Evolutionary conservation across 1,140 invertebrate genomes (phyloP), one percentile per base, ranked within the genome.

Genomic region (Neodiprion lecontei): DNA sequence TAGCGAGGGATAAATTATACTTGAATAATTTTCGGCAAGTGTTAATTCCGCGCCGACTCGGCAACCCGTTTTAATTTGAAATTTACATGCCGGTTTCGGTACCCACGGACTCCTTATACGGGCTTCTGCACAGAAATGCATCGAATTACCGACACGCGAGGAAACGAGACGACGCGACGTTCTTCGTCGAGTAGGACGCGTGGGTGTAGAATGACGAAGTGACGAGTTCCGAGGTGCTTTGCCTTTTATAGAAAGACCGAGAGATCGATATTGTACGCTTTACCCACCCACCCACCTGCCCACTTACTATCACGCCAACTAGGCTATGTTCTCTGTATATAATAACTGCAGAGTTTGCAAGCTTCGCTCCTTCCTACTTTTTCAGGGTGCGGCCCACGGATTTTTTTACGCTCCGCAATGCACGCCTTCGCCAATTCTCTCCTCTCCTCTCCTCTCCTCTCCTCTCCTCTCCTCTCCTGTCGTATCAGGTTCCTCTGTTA

Each of bases 121-220:
- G 28, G 28, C 28, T 40, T 40, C 28, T 40, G 28, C 28, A 40
- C 28, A 40, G 28, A 40, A 40, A 40, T 61, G 53, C 53, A 61
- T 61, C n/a, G 53, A 17, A 61, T 61, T 61, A 61, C 28, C 28
- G 28, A 40, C 28, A 40, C 28, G 28, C 28, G 48, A 73, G 8
- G 47, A 11, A 17, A 49, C 67, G 68, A 66, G 68, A 74, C 50
- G 67, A 48, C 61, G 66, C 61, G 66, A 47, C 69, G 68, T 74
- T 53, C 53, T 74, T 53, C 53, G n/a, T 1, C 9, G 50, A 78
- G 74, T 66, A 72, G 61, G 72, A 12, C 28, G 10, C 40, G 68
- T 50, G 3, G 40, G 61, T 48, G 50, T 40, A 72, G 14, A 28
- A 21, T 17, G 12, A 40, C 28, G 28, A 40, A 40, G 5, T 40